These are phyloP conservation scores for Idaea biselata DNA, from an alignment of 2,888 invertebrate species.

Conservation along the genomic window DNA sequence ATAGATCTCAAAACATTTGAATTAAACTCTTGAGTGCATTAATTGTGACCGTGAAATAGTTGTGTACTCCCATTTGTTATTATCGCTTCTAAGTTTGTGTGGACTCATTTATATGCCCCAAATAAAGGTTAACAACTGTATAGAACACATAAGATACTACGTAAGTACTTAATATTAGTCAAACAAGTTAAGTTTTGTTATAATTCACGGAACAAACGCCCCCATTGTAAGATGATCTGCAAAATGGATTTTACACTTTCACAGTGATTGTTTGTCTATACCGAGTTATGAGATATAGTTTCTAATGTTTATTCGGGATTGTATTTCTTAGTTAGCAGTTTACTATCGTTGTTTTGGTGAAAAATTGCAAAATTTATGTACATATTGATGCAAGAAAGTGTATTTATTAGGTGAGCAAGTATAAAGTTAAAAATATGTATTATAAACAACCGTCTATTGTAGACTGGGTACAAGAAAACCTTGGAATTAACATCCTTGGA, in stretches of 20 bases:
- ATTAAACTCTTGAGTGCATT: background rate
- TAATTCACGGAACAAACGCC: background rate
- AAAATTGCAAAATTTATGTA: no score
- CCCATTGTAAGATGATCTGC: background rate
- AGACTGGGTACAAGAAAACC: background rate
- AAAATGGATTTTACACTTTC: background rate
- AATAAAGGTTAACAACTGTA: conserved; percentile 57
- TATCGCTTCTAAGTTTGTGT: background rate
- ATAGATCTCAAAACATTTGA: background rate
- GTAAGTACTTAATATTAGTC: conserved; percentile 31
- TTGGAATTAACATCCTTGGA: background rate
- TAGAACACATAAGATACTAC: conserved; percentile 23
- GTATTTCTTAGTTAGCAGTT: background rate
- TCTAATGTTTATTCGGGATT: background rate
- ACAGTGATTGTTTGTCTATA: background rate
- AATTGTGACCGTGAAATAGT: conserved; percentile 16
- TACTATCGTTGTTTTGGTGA: background rate
- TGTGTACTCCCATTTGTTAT: background rate
- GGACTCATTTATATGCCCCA: conserved; percentile 34
- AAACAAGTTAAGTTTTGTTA: conserved; percentile 4
- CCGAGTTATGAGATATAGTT: background rate
- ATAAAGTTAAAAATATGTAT: no score
- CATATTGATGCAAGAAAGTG: no score
- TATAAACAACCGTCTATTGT: background rate
- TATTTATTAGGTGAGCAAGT: no score